phyloP scores from a whole-genome alignment of 1,140 invertebrate species.

The Caenorhabditis latens region DNA sequence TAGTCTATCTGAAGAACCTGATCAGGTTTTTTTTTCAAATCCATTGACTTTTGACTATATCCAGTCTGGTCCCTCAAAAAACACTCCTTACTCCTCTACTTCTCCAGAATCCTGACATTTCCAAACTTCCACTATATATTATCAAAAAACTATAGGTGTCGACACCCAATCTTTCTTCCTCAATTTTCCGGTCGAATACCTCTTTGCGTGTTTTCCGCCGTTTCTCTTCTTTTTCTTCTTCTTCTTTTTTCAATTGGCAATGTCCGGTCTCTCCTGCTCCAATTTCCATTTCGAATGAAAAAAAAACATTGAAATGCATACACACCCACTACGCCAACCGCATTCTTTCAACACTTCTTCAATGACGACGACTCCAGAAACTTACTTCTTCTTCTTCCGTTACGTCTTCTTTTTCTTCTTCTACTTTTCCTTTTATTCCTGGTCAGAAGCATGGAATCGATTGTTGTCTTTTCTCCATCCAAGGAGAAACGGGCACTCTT shows the following conservation, averaged over 20 bases:
- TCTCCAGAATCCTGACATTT: too few species aligned
- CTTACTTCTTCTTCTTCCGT: neutral
- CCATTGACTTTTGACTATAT: too few species aligned
- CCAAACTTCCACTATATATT: too few species aligned
- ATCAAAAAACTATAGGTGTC: too few species aligned
- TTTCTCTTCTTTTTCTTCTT: slow-evolving; percentile 1
- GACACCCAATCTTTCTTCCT: neutral
- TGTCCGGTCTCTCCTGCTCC: slow-evolving; percentile 25
- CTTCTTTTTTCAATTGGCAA: slow-evolving; percentile 47
- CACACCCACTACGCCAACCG: neutral
- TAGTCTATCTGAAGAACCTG: too few species aligned
- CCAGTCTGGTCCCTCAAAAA: too few species aligned
- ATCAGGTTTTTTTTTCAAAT: too few species aligned
- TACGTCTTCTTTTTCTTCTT: slow-evolving; percentile 1
- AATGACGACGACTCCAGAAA: neutral
- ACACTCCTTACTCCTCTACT: too few species aligned
- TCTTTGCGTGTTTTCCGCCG: slow-evolving; percentile 19
- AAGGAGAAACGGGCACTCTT: neutral
- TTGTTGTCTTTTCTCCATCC: slow-evolving; percentile 41
- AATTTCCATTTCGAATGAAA: slow-evolving; percentile 4
- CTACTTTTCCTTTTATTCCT: neutral
- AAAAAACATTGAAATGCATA: slow-evolving; percentile 35
- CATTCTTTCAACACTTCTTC: slow-evolving; percentile 22
- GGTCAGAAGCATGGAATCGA: slow-evolving; percentile 19
- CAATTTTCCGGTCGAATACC: slow-evolving; percentile 50